These are phyloP conservation scores for Ctenopoma multispine DNA, from an alignment of 2,797 vertebrate genomes.

Conservation along the genomic window DNA sequence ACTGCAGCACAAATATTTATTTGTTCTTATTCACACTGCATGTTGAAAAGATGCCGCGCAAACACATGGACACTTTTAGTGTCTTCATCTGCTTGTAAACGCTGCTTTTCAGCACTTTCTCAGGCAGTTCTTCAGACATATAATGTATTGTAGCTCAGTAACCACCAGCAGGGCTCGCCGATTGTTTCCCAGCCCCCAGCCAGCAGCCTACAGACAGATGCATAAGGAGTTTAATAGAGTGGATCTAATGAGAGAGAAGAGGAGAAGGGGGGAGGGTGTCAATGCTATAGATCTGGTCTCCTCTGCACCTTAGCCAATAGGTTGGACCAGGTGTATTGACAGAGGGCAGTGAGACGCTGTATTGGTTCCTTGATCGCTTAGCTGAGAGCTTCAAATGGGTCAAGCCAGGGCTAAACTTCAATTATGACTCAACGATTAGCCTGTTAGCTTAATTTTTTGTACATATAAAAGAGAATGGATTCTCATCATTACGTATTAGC, in stretches of 20 bases:
- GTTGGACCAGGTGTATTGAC: constrained; percentile 75
- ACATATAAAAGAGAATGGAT: constrained; percentile 11
- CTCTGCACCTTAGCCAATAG: constrained; percentile 64
- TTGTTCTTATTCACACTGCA: background rate
- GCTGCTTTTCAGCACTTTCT: constrained; percentile 21
- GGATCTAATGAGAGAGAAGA: constrained; percentile 76
- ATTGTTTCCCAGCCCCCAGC: constrained; percentile 54
- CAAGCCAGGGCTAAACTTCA: constrained; percentile 65
- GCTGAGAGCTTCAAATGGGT: constrained; percentile 59
- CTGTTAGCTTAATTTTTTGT: constrained; percentile 31
- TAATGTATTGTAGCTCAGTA: constrained; percentile 16
- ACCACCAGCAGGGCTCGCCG: constrained; percentile 46
- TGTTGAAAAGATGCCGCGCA: constrained; percentile 8
- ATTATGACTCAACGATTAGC: constrained; percentile 65
- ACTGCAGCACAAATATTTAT: background rate
- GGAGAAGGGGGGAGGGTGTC: constrained; percentile 48
- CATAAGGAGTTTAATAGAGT: constrained; percentile 79
- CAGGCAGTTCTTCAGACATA: constrained; percentile 13
- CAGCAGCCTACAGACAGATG: constrained; percentile 70
- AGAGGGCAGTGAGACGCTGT: constrained; percentile 59
- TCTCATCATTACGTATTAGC: constrained; percentile 20
- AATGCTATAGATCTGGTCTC: constrained; percentile 70
- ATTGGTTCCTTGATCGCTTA: constrained; percentile 73
- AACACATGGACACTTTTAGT: constrained; percentile 13
- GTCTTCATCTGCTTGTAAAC: constrained; percentile 26